Evolutionary conservation across 2,797 vertebrate genomes (phyloP).

Genomic region (Catharus ustulatus): DNA sequence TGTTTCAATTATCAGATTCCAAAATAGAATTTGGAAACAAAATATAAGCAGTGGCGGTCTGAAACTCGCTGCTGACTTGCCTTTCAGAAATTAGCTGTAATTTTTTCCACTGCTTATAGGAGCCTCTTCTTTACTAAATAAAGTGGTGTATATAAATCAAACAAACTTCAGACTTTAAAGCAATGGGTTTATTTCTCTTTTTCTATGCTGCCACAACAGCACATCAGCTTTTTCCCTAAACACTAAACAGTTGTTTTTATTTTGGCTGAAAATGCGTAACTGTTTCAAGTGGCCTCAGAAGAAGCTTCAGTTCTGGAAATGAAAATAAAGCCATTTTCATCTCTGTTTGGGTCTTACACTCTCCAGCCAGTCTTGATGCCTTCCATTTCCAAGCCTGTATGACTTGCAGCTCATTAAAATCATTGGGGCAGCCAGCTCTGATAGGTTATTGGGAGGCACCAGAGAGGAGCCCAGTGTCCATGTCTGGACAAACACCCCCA

Average conservation of each 20-base stretch:
- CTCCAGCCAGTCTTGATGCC: not conserved
- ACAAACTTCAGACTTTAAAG: slow-evolving; percentile 50
- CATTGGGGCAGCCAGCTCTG: not conserved
- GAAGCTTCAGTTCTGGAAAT: slow-evolving; percentile 10
- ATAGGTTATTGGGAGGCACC: not conserved
- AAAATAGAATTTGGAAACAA: slow-evolving; percentile 87
- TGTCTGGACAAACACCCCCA: not conserved
- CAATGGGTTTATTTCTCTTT: slow-evolving; percentile 50
- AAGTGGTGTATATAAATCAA: slow-evolving; percentile 83
- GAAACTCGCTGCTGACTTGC: slow-evolving; percentile 82
- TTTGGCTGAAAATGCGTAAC: slow-evolving; percentile 27
- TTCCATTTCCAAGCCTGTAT: not conserved
- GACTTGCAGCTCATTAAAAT: not conserved
- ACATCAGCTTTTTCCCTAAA: slow-evolving; percentile 10
- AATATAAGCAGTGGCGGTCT: slow-evolving; percentile 81
- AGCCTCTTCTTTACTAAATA: slow-evolving; percentile 79
- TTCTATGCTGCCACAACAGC: slow-evolving; percentile 75
- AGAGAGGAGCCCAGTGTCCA: not conserved
- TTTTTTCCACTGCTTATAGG: slow-evolving; percentile 85
- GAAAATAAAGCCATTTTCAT: slow-evolving; percentile 5
- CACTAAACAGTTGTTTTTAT: slow-evolving; percentile 63
- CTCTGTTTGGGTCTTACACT: not conserved
- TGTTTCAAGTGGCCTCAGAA: slow-evolving; percentile 3
- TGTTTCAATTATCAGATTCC: slow-evolving; percentile 92
- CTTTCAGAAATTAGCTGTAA: slow-evolving; percentile 82